Evolutionary conservation across 2,888 invertebrate genomes (phyloP).

Genomic region (Clitarchus hookeri): DNA sequence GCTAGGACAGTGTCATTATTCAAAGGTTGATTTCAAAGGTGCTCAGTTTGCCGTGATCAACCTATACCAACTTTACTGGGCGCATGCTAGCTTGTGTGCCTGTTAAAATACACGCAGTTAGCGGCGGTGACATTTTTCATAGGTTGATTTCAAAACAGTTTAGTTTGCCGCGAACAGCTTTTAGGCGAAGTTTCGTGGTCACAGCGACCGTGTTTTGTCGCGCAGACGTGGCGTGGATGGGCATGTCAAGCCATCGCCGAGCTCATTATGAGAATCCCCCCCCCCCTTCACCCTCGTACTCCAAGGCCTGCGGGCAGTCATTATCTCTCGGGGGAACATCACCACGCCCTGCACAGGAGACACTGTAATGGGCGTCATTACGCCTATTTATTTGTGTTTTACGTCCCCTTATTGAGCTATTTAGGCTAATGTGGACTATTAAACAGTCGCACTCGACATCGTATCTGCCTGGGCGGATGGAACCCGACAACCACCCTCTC

Average conservation of each 20-base stretch:
- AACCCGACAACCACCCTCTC: not conserved
- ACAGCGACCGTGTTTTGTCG: not conserved
- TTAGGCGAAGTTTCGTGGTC: not conserved
- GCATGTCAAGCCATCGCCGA: not conserved
- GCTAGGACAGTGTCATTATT: too few species aligned
- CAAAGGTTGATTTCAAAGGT: too few species aligned
- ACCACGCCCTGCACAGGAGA: not conserved
- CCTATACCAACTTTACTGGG: too few species aligned
- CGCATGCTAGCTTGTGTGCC: too few species aligned
- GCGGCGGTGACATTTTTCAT: too few species aligned
- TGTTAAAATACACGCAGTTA: too few species aligned
- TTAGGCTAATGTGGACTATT: conserved; percentile 3
- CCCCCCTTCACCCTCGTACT: not conserved
- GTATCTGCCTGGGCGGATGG: not conserved
- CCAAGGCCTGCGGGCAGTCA: not conserved
- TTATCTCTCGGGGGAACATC: not conserved
- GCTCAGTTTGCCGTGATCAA: too few species aligned
- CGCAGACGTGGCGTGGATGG: not conserved
- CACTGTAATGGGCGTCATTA: not conserved
- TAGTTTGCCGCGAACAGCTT: too few species aligned
- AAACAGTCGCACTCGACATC: not conserved
- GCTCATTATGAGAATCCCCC: not conserved
- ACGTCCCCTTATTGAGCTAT: conserved; percentile 5
- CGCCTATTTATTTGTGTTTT: conserved; percentile 6
- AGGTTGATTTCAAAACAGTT: too few species aligned